Percentiles rank a stretch among this genome's conserved stretches.
phyloP scores from a whole-genome alignment of 2,113 vertebrate genomes.

The Calonectris borealis region DNA sequence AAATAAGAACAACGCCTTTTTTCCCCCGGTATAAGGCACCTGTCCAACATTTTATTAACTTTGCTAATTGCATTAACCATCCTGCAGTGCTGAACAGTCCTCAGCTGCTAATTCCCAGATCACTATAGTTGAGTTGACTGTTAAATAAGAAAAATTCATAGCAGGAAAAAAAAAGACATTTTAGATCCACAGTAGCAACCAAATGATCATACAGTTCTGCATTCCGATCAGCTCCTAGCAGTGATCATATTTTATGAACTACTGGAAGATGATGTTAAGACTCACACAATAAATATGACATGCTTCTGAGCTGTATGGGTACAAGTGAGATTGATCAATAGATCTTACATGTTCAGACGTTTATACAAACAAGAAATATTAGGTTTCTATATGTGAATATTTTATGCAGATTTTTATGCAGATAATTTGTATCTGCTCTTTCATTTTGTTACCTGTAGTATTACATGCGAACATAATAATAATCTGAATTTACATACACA shows the following conservation, averaged over 20 bases:
- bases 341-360: neutral
- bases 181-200: neutral
- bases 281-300: neutral
- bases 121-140: neutral
- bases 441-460: slow-evolving; percentile 46
- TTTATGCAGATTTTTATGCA: slow-evolving; percentile 37
- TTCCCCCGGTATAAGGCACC: neutral
- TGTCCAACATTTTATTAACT: slow-evolving; percentile 39
- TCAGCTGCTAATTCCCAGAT: slow-evolving; percentile 11
- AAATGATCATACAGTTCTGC: neutral
- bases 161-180: neutral
- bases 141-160: neutral
- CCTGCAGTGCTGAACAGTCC: neutral
- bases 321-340: slow-evolving; percentile 17
- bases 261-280: neutral
- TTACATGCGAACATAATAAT: slow-evolving; percentile 21
- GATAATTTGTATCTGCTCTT: slow-evolving; percentile 46
- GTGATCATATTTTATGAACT: neutral
- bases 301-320: neutral
- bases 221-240: neutral
- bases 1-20: neutral
- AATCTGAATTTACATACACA: slow-evolving; percentile 55
- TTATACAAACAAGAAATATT: slow-evolving; percentile 16
- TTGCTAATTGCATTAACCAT: slow-evolving; percentile 47
- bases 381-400: slow-evolving; percentile 13